Conservation (phyloP, 2,797 vertebrate species). For the Triplophysa bombifrons region DNA sequence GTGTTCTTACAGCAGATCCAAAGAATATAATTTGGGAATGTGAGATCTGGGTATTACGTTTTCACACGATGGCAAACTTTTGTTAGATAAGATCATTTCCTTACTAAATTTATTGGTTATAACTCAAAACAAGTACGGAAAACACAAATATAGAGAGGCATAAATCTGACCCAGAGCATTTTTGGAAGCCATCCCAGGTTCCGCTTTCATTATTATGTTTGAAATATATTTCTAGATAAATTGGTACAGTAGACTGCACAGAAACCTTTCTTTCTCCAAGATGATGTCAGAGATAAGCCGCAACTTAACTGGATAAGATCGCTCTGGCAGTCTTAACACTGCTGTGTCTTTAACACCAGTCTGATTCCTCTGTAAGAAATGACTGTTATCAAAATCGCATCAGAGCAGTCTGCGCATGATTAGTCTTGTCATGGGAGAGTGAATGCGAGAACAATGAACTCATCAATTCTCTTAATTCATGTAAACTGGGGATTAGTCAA, state of each 20-base stretch:
- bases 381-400: conserved; percentile 34
- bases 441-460: conserved; percentile 21
- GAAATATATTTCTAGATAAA: conserved; percentile 20
- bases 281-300: conserved; percentile 32
- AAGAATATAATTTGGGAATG: not conserved
- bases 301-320: conserved; percentile 29
- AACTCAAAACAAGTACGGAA: conserved; percentile 7
- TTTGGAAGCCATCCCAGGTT: conserved; percentile 36
- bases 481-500: conserved; percentile 30
- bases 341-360: not conserved
- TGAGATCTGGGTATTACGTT: not conserved
- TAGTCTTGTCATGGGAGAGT: conserved; percentile 45
- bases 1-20: not conserved
- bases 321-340: conserved; percentile 22
- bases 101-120: conserved; percentile 20
- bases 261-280: conserved; percentile 16
- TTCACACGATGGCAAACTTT: conserved; percentile 20
- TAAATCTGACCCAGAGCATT: conserved; percentile 19
- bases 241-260: conserved; percentile 27
- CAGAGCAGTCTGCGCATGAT: conserved; percentile 20
- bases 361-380: conserved; percentile 1
- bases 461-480: conserved; percentile 45
- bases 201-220: conserved; percentile 13
- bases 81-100: conserved; percentile 28
- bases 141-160: conserved; percentile 2